These are phyloP conservation scores for Lamprotornis superbus DNA, from an alignment of 2,113 vertebrate species.

Conservation along the genomic window DNA sequence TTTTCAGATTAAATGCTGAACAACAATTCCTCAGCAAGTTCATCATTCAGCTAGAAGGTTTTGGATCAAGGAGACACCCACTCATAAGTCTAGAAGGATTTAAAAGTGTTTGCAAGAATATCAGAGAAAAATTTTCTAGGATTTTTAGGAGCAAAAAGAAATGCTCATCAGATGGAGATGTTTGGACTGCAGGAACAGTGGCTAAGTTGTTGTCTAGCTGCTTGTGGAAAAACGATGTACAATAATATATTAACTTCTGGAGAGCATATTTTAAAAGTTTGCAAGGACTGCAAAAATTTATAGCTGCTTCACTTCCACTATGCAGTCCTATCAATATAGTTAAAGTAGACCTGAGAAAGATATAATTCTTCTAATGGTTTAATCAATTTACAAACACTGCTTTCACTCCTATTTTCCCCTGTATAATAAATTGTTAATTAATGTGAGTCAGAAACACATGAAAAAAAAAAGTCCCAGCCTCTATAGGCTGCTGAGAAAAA, in stretches of 20 bases:
- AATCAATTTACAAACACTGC: slow-evolving; percentile 17
- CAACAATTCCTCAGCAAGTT: slow-evolving; percentile 8
- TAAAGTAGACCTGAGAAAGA: slow-evolving; percentile 26
- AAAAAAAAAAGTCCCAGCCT: not conserved
- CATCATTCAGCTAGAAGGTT: not conserved
- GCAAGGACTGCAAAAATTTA: not conserved
- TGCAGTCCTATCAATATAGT: slow-evolving; percentile 1
- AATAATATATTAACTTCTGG: not conserved
- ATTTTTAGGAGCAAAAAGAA: not conserved
- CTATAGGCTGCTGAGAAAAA: not conserved
- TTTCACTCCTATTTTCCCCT: slow-evolving; percentile 37
- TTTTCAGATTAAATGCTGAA: slow-evolving; percentile 41
- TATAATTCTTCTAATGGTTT: slow-evolving; percentile 46
- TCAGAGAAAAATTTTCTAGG: not conserved
- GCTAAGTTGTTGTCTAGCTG: not conserved
- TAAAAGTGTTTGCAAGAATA: not conserved
- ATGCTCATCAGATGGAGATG: not conserved
- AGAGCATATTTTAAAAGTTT: not conserved
- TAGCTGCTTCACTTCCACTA: not conserved
- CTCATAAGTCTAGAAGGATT: not conserved
- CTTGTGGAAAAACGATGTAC: not conserved
- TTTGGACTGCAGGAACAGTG: not conserved
- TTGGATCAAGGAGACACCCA: not conserved
- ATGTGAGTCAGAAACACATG: not conserved
- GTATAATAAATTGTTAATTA: slow-evolving; percentile 57